Evolutionary conservation across 2,888 invertebrate species (phyloP), one percentile per base, ranked within the genome.

Genomic region (Teleogryllus oceanicus): DNA sequence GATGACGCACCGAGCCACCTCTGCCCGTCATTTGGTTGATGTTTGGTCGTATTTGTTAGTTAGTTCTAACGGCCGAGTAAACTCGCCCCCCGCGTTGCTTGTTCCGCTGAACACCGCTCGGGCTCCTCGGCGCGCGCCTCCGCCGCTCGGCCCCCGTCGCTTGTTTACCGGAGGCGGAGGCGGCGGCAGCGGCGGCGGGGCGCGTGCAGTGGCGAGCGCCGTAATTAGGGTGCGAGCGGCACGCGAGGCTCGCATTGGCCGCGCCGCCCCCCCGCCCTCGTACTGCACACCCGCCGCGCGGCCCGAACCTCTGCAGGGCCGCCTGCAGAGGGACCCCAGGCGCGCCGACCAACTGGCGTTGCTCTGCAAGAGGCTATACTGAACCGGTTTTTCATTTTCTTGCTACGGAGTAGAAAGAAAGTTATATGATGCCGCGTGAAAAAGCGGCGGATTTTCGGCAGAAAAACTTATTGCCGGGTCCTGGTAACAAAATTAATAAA

Each of bases 151-250:
- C 37, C 37, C 37, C n/a, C n/a, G 16, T 62, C 62, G 62, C 62
- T 62, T 62, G 62, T 62, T 62, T 62, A n/a, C 62, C 13, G 62
- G 62, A 10, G 62, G 62, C 16, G 62, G 62, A 4, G 62, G 62
- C 13, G 1, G 62, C 11, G 62, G 62, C 16, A 16, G 62, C 16
- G 62, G 62, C 16, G 62, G 62, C 62, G n/a, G 18, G 62, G 62
- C 16, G 62, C 16, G n/a, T 18, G 62, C 13, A 12, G 62, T 62
- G 62, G 62, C 16, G 62, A n/a, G 62, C n/a, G 62, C 62, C 13
- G 62, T 62, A 62, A 62, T 62, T 62, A 62, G n/a, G 62, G 62
- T 62, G 62, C 62, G 62, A 18, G 62, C 62, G 62, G 62, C 62
- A 62, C 62, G 62, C 62, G 62, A 62, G 62, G 62, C 62, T 18